Evolutionary conservation across 2,888 invertebrate genomes (phyloP).

Genomic region (Drosophila pseudotakahashii): DNA sequence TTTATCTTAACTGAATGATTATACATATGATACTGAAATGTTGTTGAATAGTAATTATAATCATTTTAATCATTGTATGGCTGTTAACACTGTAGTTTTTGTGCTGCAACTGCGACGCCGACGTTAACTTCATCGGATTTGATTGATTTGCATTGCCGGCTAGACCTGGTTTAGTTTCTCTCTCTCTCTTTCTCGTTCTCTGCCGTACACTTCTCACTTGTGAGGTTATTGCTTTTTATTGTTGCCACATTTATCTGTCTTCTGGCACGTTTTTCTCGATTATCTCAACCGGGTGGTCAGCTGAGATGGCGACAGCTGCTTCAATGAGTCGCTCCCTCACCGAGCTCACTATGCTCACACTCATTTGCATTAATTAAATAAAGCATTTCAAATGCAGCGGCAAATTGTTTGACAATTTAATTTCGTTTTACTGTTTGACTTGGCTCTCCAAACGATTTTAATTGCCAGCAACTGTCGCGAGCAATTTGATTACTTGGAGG

Average conservation of each 20-base stretch:
- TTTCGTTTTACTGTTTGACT: constrained; percentile 58
- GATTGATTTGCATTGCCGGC: constrained; percentile 69
- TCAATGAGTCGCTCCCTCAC: constrained; percentile 35
- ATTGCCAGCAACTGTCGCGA: constrained; percentile 47
- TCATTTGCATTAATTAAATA: constrained; percentile 74
- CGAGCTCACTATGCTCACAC: constrained; percentile 28
- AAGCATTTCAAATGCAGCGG: constrained; percentile 64
- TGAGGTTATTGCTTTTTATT: constrained; percentile 26
- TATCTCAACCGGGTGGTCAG: constrained; percentile 45
- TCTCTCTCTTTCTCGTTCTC: constrained; percentile 23
- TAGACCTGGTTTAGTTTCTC: constrained; percentile 56
- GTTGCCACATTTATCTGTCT: constrained; percentile 34
- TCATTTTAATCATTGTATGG: too few relatives aligned
- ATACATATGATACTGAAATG: too few relatives aligned
- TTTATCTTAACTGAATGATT: too few relatives aligned
- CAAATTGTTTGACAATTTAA: constrained; percentile 72
- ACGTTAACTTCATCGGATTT: constrained; percentile 33
- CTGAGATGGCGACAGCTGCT: constrained; percentile 39
- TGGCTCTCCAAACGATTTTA: constrained; percentile 57
- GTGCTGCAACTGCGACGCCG: constrained; percentile 8
- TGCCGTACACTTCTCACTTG: constrained; percentile 19
- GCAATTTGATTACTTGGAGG: constrained; percentile 29
- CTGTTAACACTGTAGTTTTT: background rate
- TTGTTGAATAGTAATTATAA: too few relatives aligned
- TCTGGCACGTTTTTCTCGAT: constrained; percentile 46